Evolutionary conservation across 1,140 invertebrate genomes (phyloP), one percentile per base, ranked within the genome.

Genomic region (Pectinophora gossypiella): DNA sequence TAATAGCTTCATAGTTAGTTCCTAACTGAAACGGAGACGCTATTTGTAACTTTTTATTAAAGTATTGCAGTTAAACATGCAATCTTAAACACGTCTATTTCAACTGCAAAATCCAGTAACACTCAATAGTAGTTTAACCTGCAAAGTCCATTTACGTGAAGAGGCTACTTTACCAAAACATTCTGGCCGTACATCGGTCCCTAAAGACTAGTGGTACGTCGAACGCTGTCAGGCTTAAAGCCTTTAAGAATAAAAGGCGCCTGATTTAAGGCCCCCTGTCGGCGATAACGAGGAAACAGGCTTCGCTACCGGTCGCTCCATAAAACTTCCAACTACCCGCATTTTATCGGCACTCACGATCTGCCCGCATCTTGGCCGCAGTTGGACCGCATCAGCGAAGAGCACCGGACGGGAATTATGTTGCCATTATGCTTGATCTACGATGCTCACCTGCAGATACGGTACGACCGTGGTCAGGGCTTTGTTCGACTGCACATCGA

Each of bases 251-350:
- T 67, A 75, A 67, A 66, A 70, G 60, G 63, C 62, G 60, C 50
- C 72, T 79, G 72, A 79, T 79, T 79, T 75, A 82, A 59, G 51
- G 61, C 64, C 64, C 63, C 65, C 59, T 56, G 57, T 56, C 53
- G 60, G 56, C 69, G 80, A 84, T 84, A 84, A 75, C 76, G 69
- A 57, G 65, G 61, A 75, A 71, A 68, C 70, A 68, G 65, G 62
- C 67, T 54, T 54, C 48, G 65, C 65, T 64, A 74, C 64, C 58
- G 65, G 61, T 61, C 61, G 63, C 64, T 62, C 63, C 64, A 76
- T 79, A 76, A 85, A 82, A 75, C 68, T 66, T 68, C 56, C 60
- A 65, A 72, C 64, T 76, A 76, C 67, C 75, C 68, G 65, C 72
- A 67, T 66, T 73, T 77, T 77, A 79, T 74, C 71, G 64, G 32